Base-by-base conservation (phyloP, 2,888 invertebrate genomes). In the Nemoura dubitans region DNA sequence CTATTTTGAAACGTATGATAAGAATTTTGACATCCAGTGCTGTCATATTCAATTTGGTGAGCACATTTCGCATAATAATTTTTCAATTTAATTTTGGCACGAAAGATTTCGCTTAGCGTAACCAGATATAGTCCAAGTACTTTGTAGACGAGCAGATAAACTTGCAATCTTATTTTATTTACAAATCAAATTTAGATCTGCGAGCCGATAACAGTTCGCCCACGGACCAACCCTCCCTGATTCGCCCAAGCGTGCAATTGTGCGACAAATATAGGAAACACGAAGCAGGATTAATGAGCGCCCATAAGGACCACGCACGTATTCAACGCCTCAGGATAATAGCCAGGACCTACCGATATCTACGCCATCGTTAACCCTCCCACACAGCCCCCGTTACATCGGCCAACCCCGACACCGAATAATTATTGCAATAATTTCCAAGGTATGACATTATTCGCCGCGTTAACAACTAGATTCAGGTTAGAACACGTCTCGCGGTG, bases 381-480 rank as follows among this genome's bases (percentile, higher is more conserved):
- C 36, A 36, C 36, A 36, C 10, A 6, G 36, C 36, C 27, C 80
- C 26, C 80, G n/a, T 29, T 36, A 36, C 10, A 6, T 81, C 29
- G 81, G 81, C 81, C 30, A 10, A 29, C 0, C 81, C 6, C 28
- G 7, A 16, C 7, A 6, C 28, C 26, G 81, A 30, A 76, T 84
- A 84, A 84, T 84, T 84, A 76, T 84, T 84, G 84, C 76, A 59
- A 84, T 76, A 76, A 84, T 84, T 84, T 84, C 76, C 84, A 29
- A 84, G 84, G 81, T 81, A 30, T 36, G 3, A 36, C 36, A 36
- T 81, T 81, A 59, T 59, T 16, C 21, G 6, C 27, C 2, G 27
- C 28, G 78, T 28, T 27, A 14, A n/a, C 28, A 26, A 21, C 21
- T 3, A 3, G 5, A 76, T 76, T 21, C n/a, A 76, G 14, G 26